phyloP scores from a whole-genome alignment of 2,113 vertebrate genomes.

The Scomber scombrus region DNA sequence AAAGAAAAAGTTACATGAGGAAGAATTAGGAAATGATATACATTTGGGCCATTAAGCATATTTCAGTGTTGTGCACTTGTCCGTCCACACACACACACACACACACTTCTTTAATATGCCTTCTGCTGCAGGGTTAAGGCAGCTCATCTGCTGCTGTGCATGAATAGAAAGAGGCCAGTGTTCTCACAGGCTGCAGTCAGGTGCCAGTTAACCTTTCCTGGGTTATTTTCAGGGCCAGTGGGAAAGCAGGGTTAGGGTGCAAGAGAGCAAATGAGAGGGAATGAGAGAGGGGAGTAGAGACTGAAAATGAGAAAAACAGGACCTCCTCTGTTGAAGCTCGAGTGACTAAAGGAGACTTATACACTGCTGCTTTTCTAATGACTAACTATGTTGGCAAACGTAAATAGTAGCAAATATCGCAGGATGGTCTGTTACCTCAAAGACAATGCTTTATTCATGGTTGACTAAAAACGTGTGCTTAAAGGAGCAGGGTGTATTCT shows the following conservation, averaged over 20 bases:
- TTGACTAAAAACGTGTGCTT: background rate
- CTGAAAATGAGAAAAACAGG: conserved; percentile 51
- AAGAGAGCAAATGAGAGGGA: conserved; percentile 10
- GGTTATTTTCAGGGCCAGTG: conserved; percentile 51
- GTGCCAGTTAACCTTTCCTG: conserved; percentile 64
- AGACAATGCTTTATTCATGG: background rate
- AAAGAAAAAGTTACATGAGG: background rate
- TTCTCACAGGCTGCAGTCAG: conserved; percentile 55
- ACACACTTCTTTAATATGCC: conserved; percentile 25
- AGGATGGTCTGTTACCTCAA: background rate
- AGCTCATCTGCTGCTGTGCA: conserved; percentile 38
- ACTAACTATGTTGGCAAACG: background rate
- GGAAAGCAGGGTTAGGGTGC: conserved; percentile 23
- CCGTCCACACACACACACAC: conserved; percentile 13
- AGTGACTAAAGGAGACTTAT: background rate
- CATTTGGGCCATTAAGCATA: background rate
- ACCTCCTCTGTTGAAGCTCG: conserved; percentile 38
- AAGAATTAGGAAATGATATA: background rate
- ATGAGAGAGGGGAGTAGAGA: background rate
- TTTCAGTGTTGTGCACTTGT: background rate
- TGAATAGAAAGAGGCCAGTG: conserved; percentile 71
- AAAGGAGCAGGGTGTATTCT: background rate
- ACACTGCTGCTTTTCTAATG: background rate
- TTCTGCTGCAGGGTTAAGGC: conserved; percentile 47
- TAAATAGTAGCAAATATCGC: conserved; percentile 11